These are phyloP conservation scores for Peromyscus melanophrys DNA, from an alignment of 2,797 vertebrate genomes.

Conservation along the genomic window DNA sequence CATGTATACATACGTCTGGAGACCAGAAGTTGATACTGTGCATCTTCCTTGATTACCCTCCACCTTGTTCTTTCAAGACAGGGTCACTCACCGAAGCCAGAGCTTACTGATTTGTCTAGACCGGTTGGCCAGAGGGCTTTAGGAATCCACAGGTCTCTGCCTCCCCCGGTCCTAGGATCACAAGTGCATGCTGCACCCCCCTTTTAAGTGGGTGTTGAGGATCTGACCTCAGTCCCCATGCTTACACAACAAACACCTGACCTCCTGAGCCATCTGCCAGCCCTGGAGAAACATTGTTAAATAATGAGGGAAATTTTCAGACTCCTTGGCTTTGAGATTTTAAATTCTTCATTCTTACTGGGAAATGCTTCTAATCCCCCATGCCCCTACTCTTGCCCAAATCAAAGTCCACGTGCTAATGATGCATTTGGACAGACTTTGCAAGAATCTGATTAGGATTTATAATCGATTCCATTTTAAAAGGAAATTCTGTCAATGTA, in stretches of 20 bases:
- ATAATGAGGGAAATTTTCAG: slow-evolving; percentile 75
- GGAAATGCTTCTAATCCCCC: neutral
- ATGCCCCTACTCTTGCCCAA: neutral
- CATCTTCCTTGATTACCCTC: neutral
- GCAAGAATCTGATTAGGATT: slow-evolving; percentile 38
- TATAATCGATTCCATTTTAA: neutral
- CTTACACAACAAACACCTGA: neutral
- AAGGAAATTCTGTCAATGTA: neutral
- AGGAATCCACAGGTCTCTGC: neutral
- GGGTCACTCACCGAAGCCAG: neutral
- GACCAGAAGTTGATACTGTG: neutral
- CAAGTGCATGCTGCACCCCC: neutral
- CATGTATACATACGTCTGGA: neutral
- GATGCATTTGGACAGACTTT: slow-evolving; percentile 1
- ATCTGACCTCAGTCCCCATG: neutral
- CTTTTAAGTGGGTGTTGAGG: neutral
- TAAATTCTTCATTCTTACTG: slow-evolving; percentile 58
- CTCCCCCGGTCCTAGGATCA: neutral
- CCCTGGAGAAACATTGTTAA: slow-evolving; percentile 55
- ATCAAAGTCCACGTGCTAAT: neutral
- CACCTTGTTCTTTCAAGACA: neutral
- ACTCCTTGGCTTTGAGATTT: slow-evolving; percentile 67
- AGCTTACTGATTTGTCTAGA: neutral
- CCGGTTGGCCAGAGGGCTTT: neutral
- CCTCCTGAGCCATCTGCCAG: neutral